A percentile compares a stretch with the other conserved stretches of the same genome.
Conservation (phyloP, 1,140 invertebrate genomes). For the Magallana gigas region DNA sequence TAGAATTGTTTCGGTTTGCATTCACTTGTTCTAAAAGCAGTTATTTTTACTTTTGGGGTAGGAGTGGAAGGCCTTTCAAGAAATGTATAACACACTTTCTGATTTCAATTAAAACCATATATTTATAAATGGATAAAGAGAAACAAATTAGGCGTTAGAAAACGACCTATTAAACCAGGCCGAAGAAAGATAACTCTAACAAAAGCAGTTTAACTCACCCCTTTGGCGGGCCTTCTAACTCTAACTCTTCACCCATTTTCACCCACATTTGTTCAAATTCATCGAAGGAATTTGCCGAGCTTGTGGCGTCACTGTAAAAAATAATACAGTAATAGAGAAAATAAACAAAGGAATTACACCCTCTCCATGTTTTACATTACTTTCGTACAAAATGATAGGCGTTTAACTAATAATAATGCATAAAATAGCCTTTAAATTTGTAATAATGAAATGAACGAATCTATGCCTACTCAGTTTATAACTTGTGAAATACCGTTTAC, state of each 20-base stretch:
- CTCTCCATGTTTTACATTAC: not conserved
- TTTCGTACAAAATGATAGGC: too few species aligned
- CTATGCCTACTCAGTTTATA: too few species aligned
- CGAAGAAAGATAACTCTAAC: constrained; percentile 3
- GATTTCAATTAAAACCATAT: not conserved
- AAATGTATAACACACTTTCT: not conserved
- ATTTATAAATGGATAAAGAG: not conserved
- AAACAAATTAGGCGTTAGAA: not conserved
- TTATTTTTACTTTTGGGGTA: too few species aligned
- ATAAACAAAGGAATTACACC: not conserved
- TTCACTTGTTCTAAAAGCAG: too few species aligned
- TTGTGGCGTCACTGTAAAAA: not conserved
- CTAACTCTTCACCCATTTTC: not conserved
- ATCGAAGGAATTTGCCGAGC: not conserved
- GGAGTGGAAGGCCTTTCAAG: too few species aligned
- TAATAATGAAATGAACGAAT: too few species aligned
- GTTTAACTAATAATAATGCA: too few species aligned
- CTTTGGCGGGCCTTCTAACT: not conserved
- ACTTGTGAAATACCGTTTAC: too few species aligned
- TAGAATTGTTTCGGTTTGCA: too few species aligned
- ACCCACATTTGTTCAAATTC: constrained; percentile 3
- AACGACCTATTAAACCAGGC: not conserved
- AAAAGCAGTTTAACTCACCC: not conserved
- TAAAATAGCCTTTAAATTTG: too few species aligned
- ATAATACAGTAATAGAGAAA: not conserved